These are phyloP conservation scores for Protomyctophum bolini DNA, from an alignment of 2,113 vertebrate genomes.

Conservation along the genomic window DNA sequence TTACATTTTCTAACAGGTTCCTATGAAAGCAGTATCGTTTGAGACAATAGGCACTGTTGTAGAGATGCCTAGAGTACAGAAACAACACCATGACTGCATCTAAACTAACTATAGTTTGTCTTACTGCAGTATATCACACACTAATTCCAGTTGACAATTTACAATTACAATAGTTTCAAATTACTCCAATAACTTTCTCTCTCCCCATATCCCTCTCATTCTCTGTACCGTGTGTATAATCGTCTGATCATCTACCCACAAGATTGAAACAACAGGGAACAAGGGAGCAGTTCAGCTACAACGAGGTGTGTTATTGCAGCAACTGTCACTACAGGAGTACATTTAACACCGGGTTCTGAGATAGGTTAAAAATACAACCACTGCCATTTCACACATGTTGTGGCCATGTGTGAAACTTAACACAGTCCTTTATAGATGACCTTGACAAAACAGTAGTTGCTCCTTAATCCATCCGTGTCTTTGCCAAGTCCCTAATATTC, in stretches of 20 bases:
- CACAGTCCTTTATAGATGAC: slow-evolving; percentile 54
- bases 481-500: slow-evolving; percentile 17
- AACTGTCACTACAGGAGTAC: slow-evolving; percentile 31
- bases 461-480: not conserved
- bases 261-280: slow-evolving; percentile 84
- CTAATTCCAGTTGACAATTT: too few relatives aligned
- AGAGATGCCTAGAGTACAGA: not conserved
- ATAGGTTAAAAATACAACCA: slow-evolving; percentile 54
- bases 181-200: not conserved
- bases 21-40: not conserved
- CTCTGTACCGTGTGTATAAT: slow-evolving; percentile 1
- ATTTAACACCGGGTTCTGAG: slow-evolving; percentile 41
- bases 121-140: too few relatives aligned
- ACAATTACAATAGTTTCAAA: too few relatives aligned
- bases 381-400: slow-evolving; percentile 49
- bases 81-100: too few relatives aligned
- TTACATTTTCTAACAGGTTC: not conserved
- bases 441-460: slow-evolving; percentile 33
- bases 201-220: not conserved
- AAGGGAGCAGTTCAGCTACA: slow-evolving; percentile 84
- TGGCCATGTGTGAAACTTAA: slow-evolving; percentile 52
- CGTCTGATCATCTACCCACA: slow-evolving; percentile 1
- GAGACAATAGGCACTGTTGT: not conserved
- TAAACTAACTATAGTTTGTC: too few relatives aligned
- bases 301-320: slow-evolving; percentile 73